Conservation (phyloP, 2,113 vertebrate genomes). For the Varanus salvator region DNA sequence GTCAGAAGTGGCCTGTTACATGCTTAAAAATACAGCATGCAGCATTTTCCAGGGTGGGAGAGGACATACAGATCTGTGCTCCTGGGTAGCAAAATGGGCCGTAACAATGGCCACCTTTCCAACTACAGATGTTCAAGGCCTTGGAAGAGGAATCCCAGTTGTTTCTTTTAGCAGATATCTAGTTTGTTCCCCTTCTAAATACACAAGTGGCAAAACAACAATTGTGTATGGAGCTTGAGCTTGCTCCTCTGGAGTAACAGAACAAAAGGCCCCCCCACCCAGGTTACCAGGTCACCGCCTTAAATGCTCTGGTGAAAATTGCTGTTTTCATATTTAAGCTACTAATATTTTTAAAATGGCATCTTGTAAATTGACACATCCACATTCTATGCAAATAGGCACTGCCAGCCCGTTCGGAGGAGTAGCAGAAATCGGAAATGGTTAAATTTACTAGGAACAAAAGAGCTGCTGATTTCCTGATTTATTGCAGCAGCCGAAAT, state of each 20-base stretch:
- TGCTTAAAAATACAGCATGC: background rate
- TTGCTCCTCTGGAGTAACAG: too few species aligned
- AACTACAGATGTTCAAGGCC: background rate
- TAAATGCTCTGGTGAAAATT: too few species aligned
- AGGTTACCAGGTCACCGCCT: too few species aligned
- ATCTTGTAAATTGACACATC: too few species aligned
- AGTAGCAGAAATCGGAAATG: slow-evolving; percentile 11
- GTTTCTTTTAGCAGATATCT: background rate
- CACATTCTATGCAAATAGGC: too few species aligned
- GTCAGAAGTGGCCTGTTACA: too few species aligned
- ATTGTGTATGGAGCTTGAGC: background rate
- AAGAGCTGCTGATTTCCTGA: slow-evolving; percentile 18
- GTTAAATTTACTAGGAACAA: slow-evolving; percentile 9
- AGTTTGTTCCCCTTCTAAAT: background rate
- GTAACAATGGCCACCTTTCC: background rate
- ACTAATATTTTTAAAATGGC: too few species aligned
- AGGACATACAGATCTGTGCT: too few species aligned
- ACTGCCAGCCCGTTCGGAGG: too few species aligned
- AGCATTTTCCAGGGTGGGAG: background rate
- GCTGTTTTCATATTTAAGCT: too few species aligned
- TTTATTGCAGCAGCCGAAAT: slow-evolving; percentile 23
- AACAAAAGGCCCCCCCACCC: too few species aligned
- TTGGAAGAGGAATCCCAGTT: background rate
- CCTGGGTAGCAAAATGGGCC: background rate
- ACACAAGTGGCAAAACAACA: background rate